phyloP scores from a whole-genome alignment of 2,113 vertebrate species.

The Cyanocitta stelleri region DNA sequence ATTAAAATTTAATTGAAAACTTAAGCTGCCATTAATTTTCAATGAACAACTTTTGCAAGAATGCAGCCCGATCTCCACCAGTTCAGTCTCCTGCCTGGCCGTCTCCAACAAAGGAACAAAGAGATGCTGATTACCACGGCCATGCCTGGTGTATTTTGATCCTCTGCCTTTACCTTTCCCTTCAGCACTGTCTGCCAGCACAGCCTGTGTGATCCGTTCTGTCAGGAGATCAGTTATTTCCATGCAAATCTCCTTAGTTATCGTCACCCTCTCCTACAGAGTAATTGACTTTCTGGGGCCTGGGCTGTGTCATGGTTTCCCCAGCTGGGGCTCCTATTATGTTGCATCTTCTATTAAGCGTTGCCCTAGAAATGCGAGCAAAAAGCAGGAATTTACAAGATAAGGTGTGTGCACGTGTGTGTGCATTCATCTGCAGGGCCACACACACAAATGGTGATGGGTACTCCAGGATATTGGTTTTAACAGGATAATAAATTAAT shows the following conservation, averaged over 20 bases:
- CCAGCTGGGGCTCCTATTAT: background rate
- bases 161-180: background rate
- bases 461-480: background rate
- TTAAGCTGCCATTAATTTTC: conserved; percentile 52
- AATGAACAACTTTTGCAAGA: background rate
- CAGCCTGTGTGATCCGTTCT: background rate
- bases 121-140: background rate
- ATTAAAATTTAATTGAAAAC: conserved; percentile 55
- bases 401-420: rapidly evolving
- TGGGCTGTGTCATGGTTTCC: background rate
- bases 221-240: background rate
- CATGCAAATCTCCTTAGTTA: background rate
- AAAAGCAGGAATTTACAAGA: background rate
- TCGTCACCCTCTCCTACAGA: background rate
- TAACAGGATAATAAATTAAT: background rate
- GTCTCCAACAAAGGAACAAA: background rate
- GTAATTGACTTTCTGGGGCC: background rate
- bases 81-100: background rate
- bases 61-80: background rate
- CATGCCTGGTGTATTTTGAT: background rate
- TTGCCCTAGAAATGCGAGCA: background rate
- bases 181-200: background rate
- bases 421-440: background rate
- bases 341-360: background rate
- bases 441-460: too few species aligned